Base-by-base conservation (phyloP, 2,113 vertebrate species). In the Brienomyrus brachyistius region DNA sequence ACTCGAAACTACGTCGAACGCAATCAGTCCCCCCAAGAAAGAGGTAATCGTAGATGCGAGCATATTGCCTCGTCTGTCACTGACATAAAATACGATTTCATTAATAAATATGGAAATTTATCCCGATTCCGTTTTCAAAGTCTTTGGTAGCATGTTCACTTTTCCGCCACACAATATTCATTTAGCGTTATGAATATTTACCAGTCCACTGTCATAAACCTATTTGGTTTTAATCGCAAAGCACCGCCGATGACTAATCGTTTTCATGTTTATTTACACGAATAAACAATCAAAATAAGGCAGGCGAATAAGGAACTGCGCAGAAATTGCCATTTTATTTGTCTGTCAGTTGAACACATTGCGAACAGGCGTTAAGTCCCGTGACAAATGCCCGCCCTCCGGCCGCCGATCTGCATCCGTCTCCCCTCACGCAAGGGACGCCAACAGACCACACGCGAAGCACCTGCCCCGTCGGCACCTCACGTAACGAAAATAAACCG, bases 161-260 rank as follows among this genome's bases (percentile, higher is more conserved):
- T 54, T 35, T 11, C 13, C 48, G 35, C 47, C 51, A 31, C 51
- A 15, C 27, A 52, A 86, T 50, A 50, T 56, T 87, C 51, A 87
- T 87, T 54, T 54, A 87, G 23, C 51, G n/a, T 47, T 51, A 87
- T 87, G 10, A 87, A 87, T 54, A 87, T 87, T 87, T 86, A 52
- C 51, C 5, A n/a, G 31, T 35, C 17, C 66, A 35, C 15, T 21
- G 48, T 50, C 66, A 21, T 5, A 15, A 52, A 89, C 31, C 21
- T 54, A 80, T 50, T 50, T 74, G 27, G n/a, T 52, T 52, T 80
- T 80, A 89, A 82, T 80, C 66, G 48, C 31, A n/a, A 80, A 50
- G 23, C 10, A 31, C 23, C 15, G 45, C 27, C 31, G 88, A 40
- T 40, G 19, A 89, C 21, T 70, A 89, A 54, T 89, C 17, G 13